phyloP scores from a whole-genome alignment of 2,113 vertebrate species.

The Aegotheles bennettii region DNA sequence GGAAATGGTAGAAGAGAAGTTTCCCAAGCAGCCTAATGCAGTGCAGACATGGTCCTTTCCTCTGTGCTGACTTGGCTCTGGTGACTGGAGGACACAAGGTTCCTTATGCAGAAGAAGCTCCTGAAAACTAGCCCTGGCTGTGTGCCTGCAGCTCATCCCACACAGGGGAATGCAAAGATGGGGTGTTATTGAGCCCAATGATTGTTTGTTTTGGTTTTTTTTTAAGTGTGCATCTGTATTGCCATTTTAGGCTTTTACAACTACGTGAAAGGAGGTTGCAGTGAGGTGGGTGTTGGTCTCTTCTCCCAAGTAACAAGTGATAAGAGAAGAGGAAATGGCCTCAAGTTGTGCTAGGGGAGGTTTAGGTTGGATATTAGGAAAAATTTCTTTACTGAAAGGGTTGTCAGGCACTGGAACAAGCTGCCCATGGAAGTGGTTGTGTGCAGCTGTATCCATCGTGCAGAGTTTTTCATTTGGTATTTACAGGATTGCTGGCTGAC shows the following conservation, averaged over 20 bases:
- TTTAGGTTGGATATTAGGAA: neutral
- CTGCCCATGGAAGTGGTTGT: neutral
- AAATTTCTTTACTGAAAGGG: neutral
- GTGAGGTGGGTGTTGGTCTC: fast-evolving
- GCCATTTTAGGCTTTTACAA: neutral
- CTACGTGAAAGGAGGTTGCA: neutral
- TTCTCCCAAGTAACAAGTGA: neutral
- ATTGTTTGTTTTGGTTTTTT: neutral
- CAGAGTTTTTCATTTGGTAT: neutral
- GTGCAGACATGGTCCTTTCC: neutral
- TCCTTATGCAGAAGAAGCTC: neutral
- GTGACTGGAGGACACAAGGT: neutral
- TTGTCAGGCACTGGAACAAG: neutral
- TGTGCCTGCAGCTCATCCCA: neutral
- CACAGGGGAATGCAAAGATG: neutral
- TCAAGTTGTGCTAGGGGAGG: neutral
- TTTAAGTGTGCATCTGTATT: neutral
- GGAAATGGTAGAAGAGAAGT: neutral
- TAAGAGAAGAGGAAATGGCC: neutral
- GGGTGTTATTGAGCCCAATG: neutral
- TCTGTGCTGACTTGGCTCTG: neutral
- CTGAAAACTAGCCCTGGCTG: neutral
- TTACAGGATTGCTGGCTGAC: neutral
- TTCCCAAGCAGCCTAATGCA: neutral
- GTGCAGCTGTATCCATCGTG: neutral